phyloP scores from a whole-genome alignment of 1,140 invertebrate species.

The Asobara japonica region DNA sequence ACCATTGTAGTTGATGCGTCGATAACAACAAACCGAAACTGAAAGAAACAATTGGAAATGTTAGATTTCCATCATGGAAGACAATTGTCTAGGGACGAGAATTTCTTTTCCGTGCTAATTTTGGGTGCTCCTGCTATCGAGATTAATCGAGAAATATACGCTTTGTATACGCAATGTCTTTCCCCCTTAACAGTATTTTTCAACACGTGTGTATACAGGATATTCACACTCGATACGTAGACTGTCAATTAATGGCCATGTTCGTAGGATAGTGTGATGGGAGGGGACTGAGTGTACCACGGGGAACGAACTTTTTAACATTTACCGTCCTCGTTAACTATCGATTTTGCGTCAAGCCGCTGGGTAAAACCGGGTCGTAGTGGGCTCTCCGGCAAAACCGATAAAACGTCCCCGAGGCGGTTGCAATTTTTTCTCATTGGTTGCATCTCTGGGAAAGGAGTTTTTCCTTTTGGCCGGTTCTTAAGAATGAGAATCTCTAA shows the following conservation, averaged over 20 bases:
- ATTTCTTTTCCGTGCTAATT: no score
- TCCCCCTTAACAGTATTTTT: neutral
- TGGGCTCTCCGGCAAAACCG: constrained; percentile 31
- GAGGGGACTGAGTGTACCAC: constrained; percentile 15
- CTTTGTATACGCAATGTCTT: neutral
- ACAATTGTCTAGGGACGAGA: no score
- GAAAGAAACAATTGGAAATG: no score
- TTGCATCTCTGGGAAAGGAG: neutral
- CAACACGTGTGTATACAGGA: neutral
- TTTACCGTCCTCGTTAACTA: constrained; percentile 44
- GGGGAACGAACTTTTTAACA: constrained; percentile 29
- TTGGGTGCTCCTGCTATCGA: no score
- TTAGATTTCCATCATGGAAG: no score
- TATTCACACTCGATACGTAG: neutral
- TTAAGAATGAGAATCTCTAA: constrained; percentile 17
- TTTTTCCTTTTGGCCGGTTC: neutral
- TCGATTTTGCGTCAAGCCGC: constrained; percentile 44
- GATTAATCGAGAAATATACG: neutral
- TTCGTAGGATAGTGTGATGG: neutral
- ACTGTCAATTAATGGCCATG: constrained; percentile 21
- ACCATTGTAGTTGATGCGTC: no score
- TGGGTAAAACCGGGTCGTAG: constrained; percentile 26
- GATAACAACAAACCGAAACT: no score
- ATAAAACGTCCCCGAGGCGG: constrained; percentile 38
- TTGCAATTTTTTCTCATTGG: constrained; percentile 22